A percentile compares a stretch with the other conserved stretches of the same genome.
phyloP scores from a whole-genome alignment of 2,113 vertebrate genomes.

The Phalacrocorax aristotelis region DNA sequence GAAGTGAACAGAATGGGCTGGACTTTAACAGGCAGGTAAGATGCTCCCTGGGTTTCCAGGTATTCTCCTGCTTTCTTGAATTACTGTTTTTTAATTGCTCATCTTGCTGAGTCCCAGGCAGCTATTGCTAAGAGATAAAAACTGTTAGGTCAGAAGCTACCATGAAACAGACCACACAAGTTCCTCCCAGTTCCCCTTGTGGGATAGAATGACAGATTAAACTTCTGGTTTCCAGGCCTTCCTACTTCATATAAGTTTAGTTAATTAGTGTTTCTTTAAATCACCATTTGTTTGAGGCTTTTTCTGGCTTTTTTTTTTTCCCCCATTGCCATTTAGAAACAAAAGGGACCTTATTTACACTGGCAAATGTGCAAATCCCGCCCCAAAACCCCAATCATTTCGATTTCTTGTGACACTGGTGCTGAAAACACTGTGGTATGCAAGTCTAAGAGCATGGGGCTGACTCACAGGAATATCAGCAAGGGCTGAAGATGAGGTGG shows the following conservation, averaged over 20 bases:
- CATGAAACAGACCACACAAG: not conserved
- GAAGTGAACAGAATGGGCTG: conserved; percentile 86
- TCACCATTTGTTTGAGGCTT: not conserved
- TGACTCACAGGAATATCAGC: not conserved
- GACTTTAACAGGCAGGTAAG: conserved; percentile 92
- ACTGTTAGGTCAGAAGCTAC: not conserved
- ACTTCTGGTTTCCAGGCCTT: not conserved
- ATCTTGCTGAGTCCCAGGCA: not conserved
- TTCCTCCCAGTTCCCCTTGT: not conserved
- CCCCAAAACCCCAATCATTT: not conserved
- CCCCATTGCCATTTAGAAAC: not conserved
- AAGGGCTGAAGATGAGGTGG: not conserved
- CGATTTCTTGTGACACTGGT: not conserved
- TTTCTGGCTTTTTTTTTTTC: not conserved
- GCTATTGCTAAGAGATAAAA: conserved; percentile 15
- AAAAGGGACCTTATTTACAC: not conserved
- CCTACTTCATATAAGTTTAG: not conserved
- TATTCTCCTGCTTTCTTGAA: not conserved
- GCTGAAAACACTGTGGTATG: not conserved
- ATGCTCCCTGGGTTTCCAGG: conserved; percentile 9
- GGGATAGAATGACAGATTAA: not conserved
- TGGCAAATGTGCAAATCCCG: not conserved
- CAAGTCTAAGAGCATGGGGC: not conserved
- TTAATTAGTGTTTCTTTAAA: not conserved
- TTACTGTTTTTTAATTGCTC: not conserved